A percentile compares a stretch with the other conserved stretches of the same genome.
Evolutionary conservation across 2,797 vertebrate species (phyloP).

Genomic region (Schizopygopsis malacanthus): DNA sequence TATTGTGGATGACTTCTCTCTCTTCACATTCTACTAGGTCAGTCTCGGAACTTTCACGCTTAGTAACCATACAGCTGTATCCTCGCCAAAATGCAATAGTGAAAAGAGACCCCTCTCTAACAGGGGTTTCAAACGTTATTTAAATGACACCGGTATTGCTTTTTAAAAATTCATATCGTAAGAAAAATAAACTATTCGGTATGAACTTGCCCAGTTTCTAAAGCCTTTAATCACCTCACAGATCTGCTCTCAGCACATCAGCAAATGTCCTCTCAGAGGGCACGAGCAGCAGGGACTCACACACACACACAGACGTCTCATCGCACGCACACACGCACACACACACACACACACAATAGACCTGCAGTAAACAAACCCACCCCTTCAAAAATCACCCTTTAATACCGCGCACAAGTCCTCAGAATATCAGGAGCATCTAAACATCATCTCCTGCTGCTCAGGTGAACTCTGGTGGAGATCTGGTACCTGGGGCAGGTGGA

Average conservation of each 20-base stretch:
- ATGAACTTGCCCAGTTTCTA: too few species aligned
- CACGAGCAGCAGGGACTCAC: constrained; percentile 45
- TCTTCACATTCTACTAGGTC: too few species aligned
- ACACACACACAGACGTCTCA: neutral
- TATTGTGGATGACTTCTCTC: too few species aligned
- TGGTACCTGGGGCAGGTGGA: constrained; percentile 55
- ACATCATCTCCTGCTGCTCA: constrained; percentile 31
- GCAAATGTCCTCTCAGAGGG: constrained; percentile 61
- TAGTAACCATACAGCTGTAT: too few species aligned
- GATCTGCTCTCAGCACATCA: constrained; percentile 59
- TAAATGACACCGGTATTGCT: too few species aligned
- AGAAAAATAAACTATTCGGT: too few species aligned
- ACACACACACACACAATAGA: neutral
- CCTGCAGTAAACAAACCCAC: constrained; percentile 30
- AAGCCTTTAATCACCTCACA: constrained; percentile 60
- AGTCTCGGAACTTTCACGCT: too few species aligned
- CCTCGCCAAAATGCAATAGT: too few species aligned
- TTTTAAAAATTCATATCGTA: too few species aligned
- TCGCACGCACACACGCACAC: neutral
- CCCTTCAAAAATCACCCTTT: constrained; percentile 5
- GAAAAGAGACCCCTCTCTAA: too few species aligned
- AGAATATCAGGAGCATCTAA: constrained; percentile 14
- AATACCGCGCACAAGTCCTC: neutral
- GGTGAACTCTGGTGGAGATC: constrained; percentile 20
- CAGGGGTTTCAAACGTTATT: too few species aligned